Conservation (phyloP, 2,888 invertebrate genomes). For the Epistrophe grossulariae region DNA sequence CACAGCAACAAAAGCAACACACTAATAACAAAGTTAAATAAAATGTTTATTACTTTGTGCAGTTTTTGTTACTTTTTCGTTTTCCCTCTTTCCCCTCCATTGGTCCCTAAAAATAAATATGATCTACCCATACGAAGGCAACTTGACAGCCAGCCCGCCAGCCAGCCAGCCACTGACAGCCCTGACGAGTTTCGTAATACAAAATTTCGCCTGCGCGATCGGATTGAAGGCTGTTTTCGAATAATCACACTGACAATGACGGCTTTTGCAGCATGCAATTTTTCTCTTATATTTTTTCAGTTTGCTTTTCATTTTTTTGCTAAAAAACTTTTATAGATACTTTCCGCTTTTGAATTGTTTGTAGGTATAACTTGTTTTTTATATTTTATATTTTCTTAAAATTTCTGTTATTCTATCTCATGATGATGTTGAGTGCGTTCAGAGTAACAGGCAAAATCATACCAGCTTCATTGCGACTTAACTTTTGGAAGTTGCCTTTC, state of each 20-base stretch:
- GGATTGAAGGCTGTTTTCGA: constrained; percentile 68
- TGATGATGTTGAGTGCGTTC: constrained; percentile 37
- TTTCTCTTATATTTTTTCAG: background rate
- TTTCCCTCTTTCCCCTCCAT: background rate
- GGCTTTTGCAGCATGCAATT: constrained; percentile 66
- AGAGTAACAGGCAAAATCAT: background rate
- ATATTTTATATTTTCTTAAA: constrained; percentile 52
- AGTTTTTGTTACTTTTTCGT: constrained; percentile 37
- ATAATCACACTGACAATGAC: constrained; percentile 46
- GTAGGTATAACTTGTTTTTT: constrained; percentile 50
- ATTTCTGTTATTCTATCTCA: constrained; percentile 60
- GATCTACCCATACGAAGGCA: constrained; percentile 65
- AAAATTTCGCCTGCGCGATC: constrained; percentile 63
- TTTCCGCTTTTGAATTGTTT: constrained; percentile 71
- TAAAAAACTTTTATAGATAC: constrained; percentile 70
- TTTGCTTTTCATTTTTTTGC: constrained; percentile 5
- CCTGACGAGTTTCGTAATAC: constrained; percentile 71
- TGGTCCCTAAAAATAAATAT: constrained; percentile 71
- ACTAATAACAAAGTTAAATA: constrained; percentile 74
- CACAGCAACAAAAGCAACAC: constrained; percentile 45
- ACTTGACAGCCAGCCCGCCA: constrained; percentile 58
- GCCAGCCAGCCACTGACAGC: constrained; percentile 49
- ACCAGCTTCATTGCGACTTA: constrained; percentile 44
- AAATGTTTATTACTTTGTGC: constrained; percentile 72
- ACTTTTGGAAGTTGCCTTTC: constrained; percentile 69